phyloP scores from a whole-genome alignment of 2,888 invertebrate species.

The Euspilapteryx auroguttella region DNA sequence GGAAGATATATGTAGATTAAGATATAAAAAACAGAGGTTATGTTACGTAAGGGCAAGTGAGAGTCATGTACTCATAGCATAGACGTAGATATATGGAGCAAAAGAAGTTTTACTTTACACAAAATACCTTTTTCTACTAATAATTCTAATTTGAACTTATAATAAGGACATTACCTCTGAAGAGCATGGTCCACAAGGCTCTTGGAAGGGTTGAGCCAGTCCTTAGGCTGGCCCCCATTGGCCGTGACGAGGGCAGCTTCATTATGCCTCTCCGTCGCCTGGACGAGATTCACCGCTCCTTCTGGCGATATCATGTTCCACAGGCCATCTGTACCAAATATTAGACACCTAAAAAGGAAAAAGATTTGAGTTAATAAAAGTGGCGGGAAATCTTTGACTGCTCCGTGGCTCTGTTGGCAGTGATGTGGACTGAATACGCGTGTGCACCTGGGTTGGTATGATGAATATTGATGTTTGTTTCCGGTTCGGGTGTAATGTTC shows the following conservation, averaged over 20 bases:
- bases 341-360: conserved; percentile 69
- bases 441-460: no score
- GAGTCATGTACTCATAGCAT: no score
- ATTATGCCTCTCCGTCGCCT: conserved; percentile 79
- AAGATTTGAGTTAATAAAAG: no score
- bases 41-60: no score
- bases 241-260: conserved; percentile 64
- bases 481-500: no score
- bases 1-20: no score
- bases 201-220: conserved; percentile 90
- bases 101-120: background rate
- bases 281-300: conserved; percentile 82
- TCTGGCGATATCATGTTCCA: conserved; percentile 93
- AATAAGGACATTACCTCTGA: conserved; percentile 65
- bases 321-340: conserved; percentile 95
- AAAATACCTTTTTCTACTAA: background rate
- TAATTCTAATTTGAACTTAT: conserved; percentile 1
- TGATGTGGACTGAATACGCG: no score
- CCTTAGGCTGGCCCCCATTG: conserved; percentile 35
- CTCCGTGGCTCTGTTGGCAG: no score
- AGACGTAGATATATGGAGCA: no score
- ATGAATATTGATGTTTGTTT: no score
- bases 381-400: no score
- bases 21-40: no score
- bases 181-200: conserved; percentile 79